These are phyloP conservation scores for Phrynosoma platyrhinos DNA, from an alignment of 2,113 vertebrate genomes.

Conservation along the genomic window DNA sequence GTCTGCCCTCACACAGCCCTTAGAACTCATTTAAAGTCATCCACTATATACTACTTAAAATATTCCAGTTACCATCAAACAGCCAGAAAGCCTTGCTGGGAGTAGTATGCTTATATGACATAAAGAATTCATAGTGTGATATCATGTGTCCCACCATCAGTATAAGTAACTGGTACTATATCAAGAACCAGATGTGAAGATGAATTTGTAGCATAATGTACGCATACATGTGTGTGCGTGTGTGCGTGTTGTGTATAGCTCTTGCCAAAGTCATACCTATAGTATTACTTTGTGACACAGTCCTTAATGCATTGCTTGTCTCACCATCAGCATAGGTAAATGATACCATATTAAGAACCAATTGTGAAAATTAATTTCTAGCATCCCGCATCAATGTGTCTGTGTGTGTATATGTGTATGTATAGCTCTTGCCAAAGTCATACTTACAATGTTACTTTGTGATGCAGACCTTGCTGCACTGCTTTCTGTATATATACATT, in stretches of 20 bases:
- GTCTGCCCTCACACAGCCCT: background rate
- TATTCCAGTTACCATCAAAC: too few species aligned
- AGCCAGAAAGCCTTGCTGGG: background rate
- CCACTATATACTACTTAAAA: too few species aligned
- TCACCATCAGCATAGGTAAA: too few species aligned
- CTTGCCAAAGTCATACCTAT: background rate
- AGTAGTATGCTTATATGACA: background rate
- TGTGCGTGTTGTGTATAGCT: background rate
- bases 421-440: too few species aligned
- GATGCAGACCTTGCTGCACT: too few species aligned
- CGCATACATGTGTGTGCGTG: too few species aligned
- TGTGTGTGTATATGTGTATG: too few species aligned
- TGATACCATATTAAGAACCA: too few species aligned
- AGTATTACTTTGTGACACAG: background rate
- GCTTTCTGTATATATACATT: too few species aligned
- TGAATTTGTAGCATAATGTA: background rate
- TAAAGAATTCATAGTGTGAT: background rate
- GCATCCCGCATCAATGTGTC: too few species aligned
- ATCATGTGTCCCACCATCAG: background rate
- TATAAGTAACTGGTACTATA: background rate
- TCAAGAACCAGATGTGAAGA: background rate
- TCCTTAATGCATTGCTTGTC: background rate
- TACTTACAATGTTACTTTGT: too few species aligned
- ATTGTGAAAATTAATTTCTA: too few species aligned
- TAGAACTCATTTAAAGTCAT: background rate